These are phyloP conservation scores for Peucedramus taeniatus DNA, from an alignment of 2,113 vertebrate genomes.

Conservation along the genomic window DNA sequence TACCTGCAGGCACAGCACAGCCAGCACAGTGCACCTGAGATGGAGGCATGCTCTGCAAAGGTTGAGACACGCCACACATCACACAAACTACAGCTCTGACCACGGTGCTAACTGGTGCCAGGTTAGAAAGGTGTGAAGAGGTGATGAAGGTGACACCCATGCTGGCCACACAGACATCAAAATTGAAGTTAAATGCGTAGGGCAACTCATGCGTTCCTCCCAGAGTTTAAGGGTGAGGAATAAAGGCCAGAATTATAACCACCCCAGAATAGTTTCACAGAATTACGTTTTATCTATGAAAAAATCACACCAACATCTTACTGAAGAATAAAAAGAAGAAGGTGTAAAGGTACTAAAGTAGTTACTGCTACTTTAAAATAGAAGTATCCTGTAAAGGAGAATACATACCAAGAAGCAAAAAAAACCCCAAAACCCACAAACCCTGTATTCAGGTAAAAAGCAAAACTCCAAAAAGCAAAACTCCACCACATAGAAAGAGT, in stretches of 20 bases:
- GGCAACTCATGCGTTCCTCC: background rate
- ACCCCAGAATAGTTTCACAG: background rate
- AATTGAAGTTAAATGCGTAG: background rate
- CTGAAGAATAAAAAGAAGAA: background rate
- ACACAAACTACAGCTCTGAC: slow-evolving; percentile 46
- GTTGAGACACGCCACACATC: slow-evolving; percentile 82
- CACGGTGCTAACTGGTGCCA: background rate
- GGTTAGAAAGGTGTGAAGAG: background rate
- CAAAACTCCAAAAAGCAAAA: background rate
- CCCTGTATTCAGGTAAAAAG: background rate
- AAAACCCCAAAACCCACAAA: fast-evolving
- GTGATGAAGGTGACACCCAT: background rate
- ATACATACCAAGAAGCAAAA: background rate
- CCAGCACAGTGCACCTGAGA: slow-evolving; percentile 81
- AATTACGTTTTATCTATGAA: background rate
- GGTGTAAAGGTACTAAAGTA: background rate
- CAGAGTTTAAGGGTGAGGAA: background rate
- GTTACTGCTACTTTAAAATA: background rate
- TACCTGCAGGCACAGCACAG: slow-evolving; percentile 78
- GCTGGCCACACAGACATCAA: background rate
- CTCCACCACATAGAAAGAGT: background rate
- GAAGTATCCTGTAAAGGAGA: background rate
- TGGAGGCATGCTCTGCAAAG: slow-evolving; percentile 93
- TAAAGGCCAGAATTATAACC: background rate
- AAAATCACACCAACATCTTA: background rate